phyloP scores from a whole-genome alignment of 35 echinoderm and acorn worm species.

The Heliocidaris erythrogramma region DNA sequence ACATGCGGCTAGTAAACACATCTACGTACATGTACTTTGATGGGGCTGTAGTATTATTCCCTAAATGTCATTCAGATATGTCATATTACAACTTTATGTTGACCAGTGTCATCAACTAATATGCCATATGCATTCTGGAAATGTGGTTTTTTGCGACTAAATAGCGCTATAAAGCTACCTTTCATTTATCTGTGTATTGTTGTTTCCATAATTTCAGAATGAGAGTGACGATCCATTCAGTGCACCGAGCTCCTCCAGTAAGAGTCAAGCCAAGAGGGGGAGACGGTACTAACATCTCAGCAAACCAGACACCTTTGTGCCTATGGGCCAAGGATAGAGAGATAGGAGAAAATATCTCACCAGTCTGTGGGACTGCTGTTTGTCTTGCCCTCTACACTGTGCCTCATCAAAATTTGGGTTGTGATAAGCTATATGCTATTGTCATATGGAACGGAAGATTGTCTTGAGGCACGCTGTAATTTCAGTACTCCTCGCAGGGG shows the following conservation, averaged over 20 bases:
- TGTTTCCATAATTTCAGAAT: neutral
- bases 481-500: neutral
- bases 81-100: no score
- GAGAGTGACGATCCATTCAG: neutral
- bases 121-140: no score
- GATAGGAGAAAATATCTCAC: neutral
- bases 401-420: neutral
- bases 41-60: no score
- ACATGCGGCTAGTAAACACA: no score
- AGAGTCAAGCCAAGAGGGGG: neutral
- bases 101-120: no score
- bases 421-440: neutral
- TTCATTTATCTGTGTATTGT: neutral
- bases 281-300: neutral
- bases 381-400: neutral
- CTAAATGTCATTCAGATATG: no score
- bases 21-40: no score
- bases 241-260: neutral
- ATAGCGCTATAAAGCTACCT: no score
- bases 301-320: neutral
- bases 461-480: neutral
- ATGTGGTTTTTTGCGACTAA: no score
- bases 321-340: neutral
- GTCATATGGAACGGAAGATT: neutral
- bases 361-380: neutral